A percentile compares a stretch with the other conserved stretches of the same genome.
Evolutionary conservation across 2,113 vertebrate genomes (phyloP).

Genomic region (Lophochroa leadbeateri): DNA sequence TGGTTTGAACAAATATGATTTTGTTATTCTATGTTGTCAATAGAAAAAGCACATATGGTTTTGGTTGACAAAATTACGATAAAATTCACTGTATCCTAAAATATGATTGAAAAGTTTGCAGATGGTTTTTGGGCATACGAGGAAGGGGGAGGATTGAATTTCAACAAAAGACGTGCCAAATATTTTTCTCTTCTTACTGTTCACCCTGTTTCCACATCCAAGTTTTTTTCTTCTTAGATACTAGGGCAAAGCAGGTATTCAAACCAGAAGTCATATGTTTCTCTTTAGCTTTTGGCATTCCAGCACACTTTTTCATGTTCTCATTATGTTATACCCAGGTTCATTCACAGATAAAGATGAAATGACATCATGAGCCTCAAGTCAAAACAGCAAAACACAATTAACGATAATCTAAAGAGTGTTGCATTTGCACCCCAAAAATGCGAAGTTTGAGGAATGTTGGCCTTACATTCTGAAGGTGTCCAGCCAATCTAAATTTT

Average conservation of each 20-base stretch:
- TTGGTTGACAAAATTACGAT: too few species aligned
- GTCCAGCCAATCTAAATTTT: neutral
- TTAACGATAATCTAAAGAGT: neutral
- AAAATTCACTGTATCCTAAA: too few species aligned
- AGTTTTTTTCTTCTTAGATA: slow-evolving; percentile 70
- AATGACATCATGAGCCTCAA: slow-evolving; percentile 54
- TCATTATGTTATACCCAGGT: slow-evolving; percentile 17
- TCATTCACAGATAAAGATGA: slow-evolving; percentile 19
- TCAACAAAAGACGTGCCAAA: slow-evolving; percentile 76
- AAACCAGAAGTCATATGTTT: slow-evolving; percentile 69
- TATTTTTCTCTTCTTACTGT: slow-evolving; percentile 67
- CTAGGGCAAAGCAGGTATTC: slow-evolving; percentile 48
- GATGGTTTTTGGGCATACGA: slow-evolving; percentile 15
- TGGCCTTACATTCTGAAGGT: neutral
- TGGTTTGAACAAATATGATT: too few species aligned
- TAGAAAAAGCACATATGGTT: too few species aligned
- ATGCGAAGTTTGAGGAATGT: neutral
- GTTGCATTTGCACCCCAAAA: neutral
- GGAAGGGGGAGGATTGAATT: slow-evolving; percentile 66
- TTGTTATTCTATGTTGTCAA: too few species aligned
- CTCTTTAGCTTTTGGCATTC: slow-evolving; percentile 73
- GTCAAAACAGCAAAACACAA: slow-evolving; percentile 60
- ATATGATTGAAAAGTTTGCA: too few species aligned
- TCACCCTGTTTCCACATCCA: slow-evolving; percentile 66
- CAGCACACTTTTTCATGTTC: slow-evolving; percentile 58